These are phyloP conservation scores for Forbesichthys papilliferus DNA, from an alignment of 2,113 vertebrate species.

Conservation along the genomic window DNA sequence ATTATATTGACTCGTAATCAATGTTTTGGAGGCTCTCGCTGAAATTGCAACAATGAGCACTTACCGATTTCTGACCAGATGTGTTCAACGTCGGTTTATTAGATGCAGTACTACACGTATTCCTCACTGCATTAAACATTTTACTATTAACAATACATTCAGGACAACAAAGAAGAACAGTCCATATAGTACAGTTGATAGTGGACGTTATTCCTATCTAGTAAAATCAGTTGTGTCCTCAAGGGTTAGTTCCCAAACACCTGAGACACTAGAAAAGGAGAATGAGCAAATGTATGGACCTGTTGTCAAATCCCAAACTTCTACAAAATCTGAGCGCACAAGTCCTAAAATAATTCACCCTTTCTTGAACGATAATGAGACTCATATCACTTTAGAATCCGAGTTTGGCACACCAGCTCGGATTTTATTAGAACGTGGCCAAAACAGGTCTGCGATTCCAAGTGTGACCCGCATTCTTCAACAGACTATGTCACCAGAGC, in stretches of 20 bases:
- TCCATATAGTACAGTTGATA: slow-evolving; percentile 82
- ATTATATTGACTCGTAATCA: background rate
- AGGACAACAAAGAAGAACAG: slow-evolving; percentile 78
- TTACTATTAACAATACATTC: slow-evolving; percentile 69
- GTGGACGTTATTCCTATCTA: slow-evolving; percentile 84
- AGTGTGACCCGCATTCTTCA: slow-evolving; percentile 91
- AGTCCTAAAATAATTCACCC: slow-evolving; percentile 72
- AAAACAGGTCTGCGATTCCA: slow-evolving; percentile 54
- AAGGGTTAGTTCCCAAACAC: slow-evolving; percentile 77
- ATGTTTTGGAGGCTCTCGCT: background rate
- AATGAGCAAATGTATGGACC: slow-evolving; percentile 83
- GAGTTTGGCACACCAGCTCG: slow-evolving; percentile 64
- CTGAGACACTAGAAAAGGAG: slow-evolving; percentile 80
- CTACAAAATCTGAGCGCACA: slow-evolving; percentile 41
- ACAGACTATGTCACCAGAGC: slow-evolving; percentile 85
- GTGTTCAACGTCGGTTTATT: slow-evolving; percentile 45
- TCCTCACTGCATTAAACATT: slow-evolving; percentile 30
- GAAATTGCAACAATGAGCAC: slow-evolving; percentile 67
- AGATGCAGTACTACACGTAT: slow-evolving; percentile 27
- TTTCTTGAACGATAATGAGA: slow-evolving; percentile 74
- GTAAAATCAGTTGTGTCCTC: slow-evolving; percentile 80
- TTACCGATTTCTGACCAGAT: slow-evolving; percentile 46
- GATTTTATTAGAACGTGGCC: slow-evolving; percentile 66
- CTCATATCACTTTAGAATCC: slow-evolving; percentile 17
- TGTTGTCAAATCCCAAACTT: slow-evolving; percentile 66